Base-by-base conservation (phyloP, 2,888 invertebrate genomes). In the Cenopis cana region DNA sequence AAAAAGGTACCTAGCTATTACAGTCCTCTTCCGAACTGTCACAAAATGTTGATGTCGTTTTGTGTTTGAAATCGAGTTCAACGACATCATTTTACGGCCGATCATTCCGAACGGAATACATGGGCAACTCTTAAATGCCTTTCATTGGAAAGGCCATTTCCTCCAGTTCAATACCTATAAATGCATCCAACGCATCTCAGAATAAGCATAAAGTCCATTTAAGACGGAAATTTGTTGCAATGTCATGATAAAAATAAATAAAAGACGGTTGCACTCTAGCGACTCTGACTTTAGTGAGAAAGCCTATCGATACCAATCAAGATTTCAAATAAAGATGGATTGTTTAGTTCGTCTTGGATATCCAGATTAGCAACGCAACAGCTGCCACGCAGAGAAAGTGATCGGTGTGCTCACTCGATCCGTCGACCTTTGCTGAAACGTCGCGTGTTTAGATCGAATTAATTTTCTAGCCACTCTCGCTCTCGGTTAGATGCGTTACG, bases 401-500 rank as follows among this genome's bases (percentile, higher is more conserved):
- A 65, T 70, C 59, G 36, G 70, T 54, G 69, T 88, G 84, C 83
- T 84, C 79, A 76, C 81, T 64, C 74, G 76, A 86, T 84, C 82
- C 87, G 82, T 86, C 86, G 88, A 89, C 89, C 89, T 84, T 85
- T 81, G 78, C 79, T 75, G 74, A 60, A 66, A 68, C 65, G 84
- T 89, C 83, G 90, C 89, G 90, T 91, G 91, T 85, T 85, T 84
- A 84, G 83, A 88, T 87, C 84, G 86, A 90, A 91, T 89, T 88
- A 88, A 89, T 88, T 85, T 84, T 82, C 80, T 80, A 82, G 82
- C 85, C 86, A 90, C 90, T 91, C 91, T 90, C 90, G 84, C 87
- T 91, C 85, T 89, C 86, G 76, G 76, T 75, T 75, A 78, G 80
- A 85, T 83, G 82, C 79, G 87, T 86, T 88, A 74, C 73, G 65